phyloP scores from a whole-genome alignment of 2,888 invertebrate species.

The Cinara cedri region DNA sequence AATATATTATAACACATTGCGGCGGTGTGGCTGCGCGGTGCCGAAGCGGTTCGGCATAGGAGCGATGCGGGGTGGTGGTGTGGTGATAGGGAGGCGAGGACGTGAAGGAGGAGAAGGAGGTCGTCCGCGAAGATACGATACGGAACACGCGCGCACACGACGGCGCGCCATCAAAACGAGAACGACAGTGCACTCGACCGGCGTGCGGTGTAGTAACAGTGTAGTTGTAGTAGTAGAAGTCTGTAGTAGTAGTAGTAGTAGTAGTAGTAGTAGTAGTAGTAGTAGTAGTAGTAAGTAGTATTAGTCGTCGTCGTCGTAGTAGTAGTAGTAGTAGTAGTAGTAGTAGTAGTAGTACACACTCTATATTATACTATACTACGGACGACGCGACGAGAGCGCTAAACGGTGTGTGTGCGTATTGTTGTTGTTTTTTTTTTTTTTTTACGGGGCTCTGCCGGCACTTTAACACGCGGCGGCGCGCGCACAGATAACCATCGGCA shows the following conservation, averaged over 20 bases:
- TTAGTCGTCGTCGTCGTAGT: constrained; percentile 27
- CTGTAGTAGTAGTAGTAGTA: constrained; percentile 23
- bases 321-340: constrained; percentile 15
- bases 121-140: no score
- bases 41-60: background rate
- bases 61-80: constrained; percentile 11
- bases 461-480: constrained; percentile 37
- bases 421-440: constrained; percentile 43
- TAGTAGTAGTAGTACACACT: constrained; percentile 30
- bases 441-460: constrained; percentile 30
- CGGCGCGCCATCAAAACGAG: constrained; percentile 48
- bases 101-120: no score
- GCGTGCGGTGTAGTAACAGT: constrained; percentile 26
- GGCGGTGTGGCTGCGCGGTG: background rate
- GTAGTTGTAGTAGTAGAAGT: constrained; percentile 26
- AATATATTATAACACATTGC: background rate
- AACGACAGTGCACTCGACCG: constrained; percentile 54
- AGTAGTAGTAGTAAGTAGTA: constrained; percentile 33
- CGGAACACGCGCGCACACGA: constrained; percentile 1
- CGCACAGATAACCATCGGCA: constrained; percentile 54
- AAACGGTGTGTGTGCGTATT: constrained; percentile 41
- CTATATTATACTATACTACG: constrained; percentile 8
- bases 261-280: constrained; percentile 22
- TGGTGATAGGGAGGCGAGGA: no score
- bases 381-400: constrained; percentile 32